phyloP scores from a whole-genome alignment of 2,888 invertebrate species.

The Andrena praecox region DNA sequence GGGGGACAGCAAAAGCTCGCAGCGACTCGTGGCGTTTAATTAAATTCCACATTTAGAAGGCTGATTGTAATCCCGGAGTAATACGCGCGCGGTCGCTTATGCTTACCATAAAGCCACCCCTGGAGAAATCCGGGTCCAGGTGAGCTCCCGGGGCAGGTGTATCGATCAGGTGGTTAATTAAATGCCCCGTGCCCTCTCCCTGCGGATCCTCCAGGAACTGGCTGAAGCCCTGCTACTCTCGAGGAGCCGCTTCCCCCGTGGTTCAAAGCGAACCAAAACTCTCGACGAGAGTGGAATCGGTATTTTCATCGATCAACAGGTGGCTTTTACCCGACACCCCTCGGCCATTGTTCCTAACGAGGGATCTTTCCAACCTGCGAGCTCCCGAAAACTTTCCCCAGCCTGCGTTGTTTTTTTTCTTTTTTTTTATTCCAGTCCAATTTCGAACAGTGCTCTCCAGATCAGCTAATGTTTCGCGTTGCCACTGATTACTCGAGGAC shows the following conservation, averaged over 20 bases:
- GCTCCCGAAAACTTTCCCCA: conserved; percentile 10
- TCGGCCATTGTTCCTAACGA: conserved; percentile 37
- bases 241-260: conserved; percentile 46
- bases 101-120: conserved; percentile 65
- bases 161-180: conserved; percentile 74
- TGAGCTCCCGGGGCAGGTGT: conserved; percentile 72
- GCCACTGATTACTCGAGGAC: too few relatives aligned
- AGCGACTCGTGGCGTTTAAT: conserved; percentile 28
- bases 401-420: neutral
- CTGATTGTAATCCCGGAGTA: conserved; percentile 55
- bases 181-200: conserved; percentile 50
- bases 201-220: conserved; percentile 39
- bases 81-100: conserved; percentile 50
- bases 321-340: conserved; percentile 61
- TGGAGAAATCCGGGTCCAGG: conserved; percentile 70
- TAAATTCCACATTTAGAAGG: conserved; percentile 32
- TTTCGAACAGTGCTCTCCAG: neutral
- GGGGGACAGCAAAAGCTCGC: neutral
- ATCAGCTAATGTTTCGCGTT: neutral
- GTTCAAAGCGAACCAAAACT: conserved; percentile 46
- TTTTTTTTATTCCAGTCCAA: neutral
- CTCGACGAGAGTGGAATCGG: conserved; percentile 53
- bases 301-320: conserved; percentile 72
- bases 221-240: conserved; percentile 64
- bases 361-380: conserved; percentile 32